These are phyloP conservation scores for Eupithecia pulchellata DNA, from an alignment of 2,888 invertebrate species.

Conservation along the genomic window DNA sequence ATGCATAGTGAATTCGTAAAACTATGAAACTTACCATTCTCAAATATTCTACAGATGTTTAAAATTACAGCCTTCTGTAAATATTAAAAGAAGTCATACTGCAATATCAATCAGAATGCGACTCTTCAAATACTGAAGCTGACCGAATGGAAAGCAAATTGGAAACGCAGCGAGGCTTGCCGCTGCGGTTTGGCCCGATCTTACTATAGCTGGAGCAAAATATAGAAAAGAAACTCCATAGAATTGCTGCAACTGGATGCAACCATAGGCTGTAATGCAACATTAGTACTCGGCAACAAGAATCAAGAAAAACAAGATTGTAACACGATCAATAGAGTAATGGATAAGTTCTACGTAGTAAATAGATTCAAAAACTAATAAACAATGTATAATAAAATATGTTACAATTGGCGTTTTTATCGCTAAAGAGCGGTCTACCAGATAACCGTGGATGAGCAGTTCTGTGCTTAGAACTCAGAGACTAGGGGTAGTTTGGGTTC, in stretches of 20 bases:
- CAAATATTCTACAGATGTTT: too few relatives aligned
- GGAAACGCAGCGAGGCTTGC: conserved; percentile 59
- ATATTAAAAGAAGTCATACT: not conserved
- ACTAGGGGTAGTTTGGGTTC: too few relatives aligned
- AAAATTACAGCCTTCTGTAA: too few relatives aligned
- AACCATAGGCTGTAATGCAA: not conserved
- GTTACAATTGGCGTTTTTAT: too few relatives aligned
- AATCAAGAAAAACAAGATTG: not conserved
- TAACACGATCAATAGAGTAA: not conserved
- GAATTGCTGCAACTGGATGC: not conserved
- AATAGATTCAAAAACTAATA: too few relatives aligned
- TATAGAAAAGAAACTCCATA: conserved; percentile 18
- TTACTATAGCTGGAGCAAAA: conserved; percentile 34
- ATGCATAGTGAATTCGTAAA: too few relatives aligned
- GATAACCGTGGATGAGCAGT: too few relatives aligned
- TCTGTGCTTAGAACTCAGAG: not conserved
- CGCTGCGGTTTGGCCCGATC: conserved; percentile 47
- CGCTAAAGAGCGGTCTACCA: too few relatives aligned
- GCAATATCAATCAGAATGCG: conserved; percentile 41
- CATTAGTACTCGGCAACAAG: not conserved
- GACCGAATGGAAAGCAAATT: conserved; percentile 68
- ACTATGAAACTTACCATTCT: too few relatives aligned
- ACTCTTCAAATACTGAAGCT: conserved; percentile 55
- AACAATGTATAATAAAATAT: too few relatives aligned
- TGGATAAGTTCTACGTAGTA: too few relatives aligned